Percentiles rank a stretch among this genome's conserved stretches.
These are phyloP conservation scores for Gallinago media DNA, from an alignment of 2,113 vertebrate species.

Conservation along the genomic window DNA sequence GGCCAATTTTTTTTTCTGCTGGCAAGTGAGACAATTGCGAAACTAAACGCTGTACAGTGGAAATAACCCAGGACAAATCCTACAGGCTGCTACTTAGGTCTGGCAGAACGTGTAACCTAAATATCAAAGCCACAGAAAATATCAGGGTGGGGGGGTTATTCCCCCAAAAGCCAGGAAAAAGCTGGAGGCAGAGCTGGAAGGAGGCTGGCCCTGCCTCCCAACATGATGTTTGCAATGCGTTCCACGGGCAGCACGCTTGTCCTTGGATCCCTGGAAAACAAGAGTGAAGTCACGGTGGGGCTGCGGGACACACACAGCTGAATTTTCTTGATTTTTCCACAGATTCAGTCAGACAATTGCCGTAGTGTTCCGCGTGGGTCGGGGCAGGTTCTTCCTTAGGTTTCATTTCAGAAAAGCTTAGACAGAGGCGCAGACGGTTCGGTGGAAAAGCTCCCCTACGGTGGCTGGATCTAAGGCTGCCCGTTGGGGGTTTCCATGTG, in stretches of 20 bases:
- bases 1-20: neutral
- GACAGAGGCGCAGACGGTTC: neutral
- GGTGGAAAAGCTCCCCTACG: neutral
- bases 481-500: neutral
- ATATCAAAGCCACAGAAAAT: constrained; percentile 10
- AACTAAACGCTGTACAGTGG: constrained; percentile 35
- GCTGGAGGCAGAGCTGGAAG: constrained; percentile 3
- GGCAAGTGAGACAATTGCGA: constrained; percentile 28
- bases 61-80: constrained; percentile 52
- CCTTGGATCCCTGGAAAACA: neutral
- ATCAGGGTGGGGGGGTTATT: neutral
- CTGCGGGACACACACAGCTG: neutral
- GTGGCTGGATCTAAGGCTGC: neutral
- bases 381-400: neutral
- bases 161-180: neutral
- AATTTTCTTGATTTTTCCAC: neutral
- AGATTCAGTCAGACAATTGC: neutral
- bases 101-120: constrained; percentile 29
- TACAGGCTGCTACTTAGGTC: constrained; percentile 27
- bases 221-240: neutral
- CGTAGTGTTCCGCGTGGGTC: neutral
- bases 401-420: neutral
- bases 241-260: neutral
- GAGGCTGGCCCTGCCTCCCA: neutral
- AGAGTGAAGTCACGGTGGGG: neutral